Evolutionary conservation across 2,888 invertebrate species (phyloP).

Genomic region (Nematopogon swammerdamellus): DNA sequence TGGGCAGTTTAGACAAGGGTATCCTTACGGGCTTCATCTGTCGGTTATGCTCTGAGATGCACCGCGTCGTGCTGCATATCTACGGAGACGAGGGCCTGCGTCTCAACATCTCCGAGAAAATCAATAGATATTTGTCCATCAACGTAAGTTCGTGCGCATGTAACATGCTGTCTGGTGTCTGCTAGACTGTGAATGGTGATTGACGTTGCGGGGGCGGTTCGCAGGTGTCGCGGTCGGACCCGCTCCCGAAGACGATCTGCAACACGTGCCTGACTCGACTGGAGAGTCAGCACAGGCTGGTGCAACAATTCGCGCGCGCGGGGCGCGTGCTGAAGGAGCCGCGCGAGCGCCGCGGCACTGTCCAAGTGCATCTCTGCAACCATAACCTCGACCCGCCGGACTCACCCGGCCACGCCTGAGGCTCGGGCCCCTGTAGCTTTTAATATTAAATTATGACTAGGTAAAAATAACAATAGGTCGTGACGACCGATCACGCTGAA

Average conservation of each 20-base stretch:
- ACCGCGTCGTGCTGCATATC: constrained; percentile 77
- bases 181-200: not conserved
- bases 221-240: constrained; percentile 61
- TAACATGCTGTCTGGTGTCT: not conserved
- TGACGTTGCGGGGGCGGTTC: constrained; percentile 14
- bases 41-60: constrained; percentile 83
- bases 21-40: constrained; percentile 82
- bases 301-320: constrained; percentile 44
- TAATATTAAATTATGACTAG: not conserved
- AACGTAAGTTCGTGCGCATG: constrained; percentile 53
- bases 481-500: too few relatives aligned
- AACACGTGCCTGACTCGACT: constrained; percentile 57
- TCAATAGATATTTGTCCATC: constrained; percentile 76
- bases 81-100: constrained; percentile 77
- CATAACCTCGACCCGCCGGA: not conserved
- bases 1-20: constrained; percentile 82
- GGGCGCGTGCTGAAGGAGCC: constrained; percentile 37
- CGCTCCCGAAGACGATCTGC: constrained; percentile 69
- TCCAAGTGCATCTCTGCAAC: not conserved
- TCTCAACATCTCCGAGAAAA: constrained; percentile 73
- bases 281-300: constrained; percentile 53
- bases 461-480: too few relatives aligned
- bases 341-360: constrained; percentile 19
- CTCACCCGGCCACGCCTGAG: not conserved
- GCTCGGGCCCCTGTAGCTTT: not conserved